Conservation (phyloP, 2,113 vertebrate species). For the Malurus cyaneus region DNA sequence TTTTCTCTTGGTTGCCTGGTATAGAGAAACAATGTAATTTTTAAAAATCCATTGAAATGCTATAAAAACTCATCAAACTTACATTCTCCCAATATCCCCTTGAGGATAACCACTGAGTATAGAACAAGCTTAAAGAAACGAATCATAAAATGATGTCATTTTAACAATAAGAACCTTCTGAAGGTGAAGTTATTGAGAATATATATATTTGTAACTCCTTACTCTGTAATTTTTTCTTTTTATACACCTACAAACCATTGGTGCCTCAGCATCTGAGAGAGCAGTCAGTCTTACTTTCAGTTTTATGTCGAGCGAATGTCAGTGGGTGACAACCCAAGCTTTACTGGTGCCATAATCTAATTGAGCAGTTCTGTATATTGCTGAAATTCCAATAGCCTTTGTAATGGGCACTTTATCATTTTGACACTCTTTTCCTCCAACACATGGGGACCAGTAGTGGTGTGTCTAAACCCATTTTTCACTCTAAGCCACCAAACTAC, state of each 20-base stretch:
- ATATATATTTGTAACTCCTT: not conserved
- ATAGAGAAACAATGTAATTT: not conserved
- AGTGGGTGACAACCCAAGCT: not conserved
- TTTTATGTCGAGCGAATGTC: not conserved
- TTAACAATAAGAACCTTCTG: not conserved
- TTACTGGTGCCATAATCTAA: not conserved
- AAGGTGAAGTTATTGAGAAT: not conserved
- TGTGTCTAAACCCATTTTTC: not conserved
- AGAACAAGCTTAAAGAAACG: not conserved
- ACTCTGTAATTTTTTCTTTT: not conserved
- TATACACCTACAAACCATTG: not conserved
- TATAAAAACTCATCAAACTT: not conserved
- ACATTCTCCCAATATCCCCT: rapidly evolving
- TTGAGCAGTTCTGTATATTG: not conserved
- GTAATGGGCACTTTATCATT: not conserved
- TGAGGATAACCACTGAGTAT: not conserved
- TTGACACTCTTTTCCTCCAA: not conserved
- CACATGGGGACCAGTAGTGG: not conserved
- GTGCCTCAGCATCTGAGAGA: not conserved
- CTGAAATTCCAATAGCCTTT: not conserved
- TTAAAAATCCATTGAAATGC: not conserved
- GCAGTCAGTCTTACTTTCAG: not conserved
- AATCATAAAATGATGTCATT: not conserved
- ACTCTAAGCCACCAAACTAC: not conserved
- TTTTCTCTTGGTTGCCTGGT: not conserved